Base-by-base conservation (phyloP, 2,113 vertebrate genomes). In the Boleophthalmus pectinirostris region DNA sequence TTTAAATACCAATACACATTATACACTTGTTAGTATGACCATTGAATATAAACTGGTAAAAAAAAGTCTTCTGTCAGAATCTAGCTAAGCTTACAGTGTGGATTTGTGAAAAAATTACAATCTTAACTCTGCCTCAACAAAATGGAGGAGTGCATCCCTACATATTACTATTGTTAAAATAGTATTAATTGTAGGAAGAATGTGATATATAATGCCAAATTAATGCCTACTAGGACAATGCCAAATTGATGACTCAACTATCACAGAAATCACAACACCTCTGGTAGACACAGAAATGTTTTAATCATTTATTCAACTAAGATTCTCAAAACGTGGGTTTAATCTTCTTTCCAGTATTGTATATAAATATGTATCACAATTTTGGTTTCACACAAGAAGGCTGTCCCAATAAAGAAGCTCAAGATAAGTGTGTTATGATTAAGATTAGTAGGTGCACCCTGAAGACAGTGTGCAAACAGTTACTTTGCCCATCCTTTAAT, bases 401-500 rank as follows among this genome's bases (percentile, higher is more conserved):
- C 0, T 57, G 21, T 13, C 23, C 21, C 51, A 53, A 14, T 1
- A 14, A 24, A 14, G 2, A 33, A 61, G 15, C 14, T 33, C 15
- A 18, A 58, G 24, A 4, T 15, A 14, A 8, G 14, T 58, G 8
- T 8, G 24, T 7, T 29, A 24, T 11, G 14, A 12, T 9, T 2
- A 29, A 18, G 58, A 33, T 11, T 64, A n/a, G 33, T 15, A 35
- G 61, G 18, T 8, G 8, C 18, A n/a, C 33, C 25, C 24, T 24
- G 3, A 60, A 25, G 14, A 29, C 25, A 21, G 12, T 43, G 46
- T 61, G 43, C 1, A 29, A 20, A 47, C 45, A 61, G 23, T 33
- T 33, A 38, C 23, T 25, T 21, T 61, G 7, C 33, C 21, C 53
- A 18, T 45, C 24, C 25, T 79, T 75, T 9, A 43, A 49, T 70